Conservation (phyloP, 2,797 vertebrate genomes). For the Poecilia wingei region DNA sequence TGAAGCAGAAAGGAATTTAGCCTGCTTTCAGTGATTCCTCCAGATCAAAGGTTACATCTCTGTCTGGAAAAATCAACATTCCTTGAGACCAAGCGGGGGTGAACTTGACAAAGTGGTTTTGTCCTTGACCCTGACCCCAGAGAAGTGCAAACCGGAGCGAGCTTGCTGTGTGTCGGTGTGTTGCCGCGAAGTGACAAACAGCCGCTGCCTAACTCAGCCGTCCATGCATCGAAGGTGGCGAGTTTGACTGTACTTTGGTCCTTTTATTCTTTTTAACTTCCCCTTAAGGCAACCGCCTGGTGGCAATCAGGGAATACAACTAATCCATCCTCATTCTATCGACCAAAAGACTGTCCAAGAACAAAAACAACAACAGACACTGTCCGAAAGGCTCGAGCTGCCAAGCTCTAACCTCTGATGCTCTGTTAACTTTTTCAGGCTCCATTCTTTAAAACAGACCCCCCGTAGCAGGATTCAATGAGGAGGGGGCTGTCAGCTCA, state of each 20-base stretch:
- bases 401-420: conserved; percentile 30
- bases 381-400: conserved; percentile 36
- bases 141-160: conserved; percentile 21
- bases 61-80: conserved; percentile 29
- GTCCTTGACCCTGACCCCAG: conserved; percentile 48
- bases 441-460: conserved; percentile 38
- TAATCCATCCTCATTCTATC: conserved; percentile 56
- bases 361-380: conserved; percentile 52
- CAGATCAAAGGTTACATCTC: conserved; percentile 37
- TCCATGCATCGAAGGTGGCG: conserved; percentile 22
- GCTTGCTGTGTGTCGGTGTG: conserved; percentile 20
- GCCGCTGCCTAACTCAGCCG: conserved; percentile 31
- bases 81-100: conserved; percentile 46
- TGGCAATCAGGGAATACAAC: conserved; percentile 71
- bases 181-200: conserved; percentile 43
- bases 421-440: conserved; percentile 36
- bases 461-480: conserved; percentile 42
- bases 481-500: conserved; percentile 66
- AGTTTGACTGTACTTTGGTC: conserved; percentile 54
- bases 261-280: conserved; percentile 57
- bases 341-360: conserved; percentile 56
- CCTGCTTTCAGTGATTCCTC: conserved; percentile 1
- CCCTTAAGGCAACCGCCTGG: conserved; percentile 81
- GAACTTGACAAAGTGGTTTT: conserved; percentile 34
- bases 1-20: conserved; percentile 4